These are phyloP conservation scores for Pelobates cultripes DNA, from an alignment of 2,797 vertebrate genomes.

Conservation along the genomic window DNA sequence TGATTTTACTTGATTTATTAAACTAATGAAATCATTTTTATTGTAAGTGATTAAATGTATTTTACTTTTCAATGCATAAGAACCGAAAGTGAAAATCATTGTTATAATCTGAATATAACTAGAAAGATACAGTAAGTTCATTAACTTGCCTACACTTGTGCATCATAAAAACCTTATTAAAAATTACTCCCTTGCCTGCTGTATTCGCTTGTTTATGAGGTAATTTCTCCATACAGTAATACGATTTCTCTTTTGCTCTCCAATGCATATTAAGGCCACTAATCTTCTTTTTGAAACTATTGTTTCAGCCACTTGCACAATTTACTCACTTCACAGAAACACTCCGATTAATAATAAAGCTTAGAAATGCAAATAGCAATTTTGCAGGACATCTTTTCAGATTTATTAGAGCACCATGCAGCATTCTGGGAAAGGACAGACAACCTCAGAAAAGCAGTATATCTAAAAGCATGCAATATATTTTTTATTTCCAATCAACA, in stretches of 20 bases:
- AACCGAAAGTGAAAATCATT: constrained; percentile 88
- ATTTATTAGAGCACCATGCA: constrained; percentile 71
- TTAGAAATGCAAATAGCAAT: constrained; percentile 76
- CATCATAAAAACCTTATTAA: constrained; percentile 99
- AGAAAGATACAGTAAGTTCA: constrained; percentile 94
- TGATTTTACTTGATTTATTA: constrained; percentile 78
- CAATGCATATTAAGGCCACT: constrained; percentile 99
- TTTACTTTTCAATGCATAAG: constrained; percentile 83
- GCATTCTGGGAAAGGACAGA: constrained; percentile 68
- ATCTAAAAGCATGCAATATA: constrained; percentile 73
- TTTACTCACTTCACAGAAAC: constrained; percentile 83
- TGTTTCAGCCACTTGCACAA: constrained; percentile 82
- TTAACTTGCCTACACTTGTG: constrained; percentile 97
- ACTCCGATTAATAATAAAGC: constrained; percentile 84
- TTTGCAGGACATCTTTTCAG: constrained; percentile 71
- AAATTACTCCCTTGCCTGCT: constrained; percentile 98
- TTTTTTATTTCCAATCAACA: constrained; percentile 66
- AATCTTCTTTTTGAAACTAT: constrained; percentile 97
- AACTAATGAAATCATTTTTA: constrained; percentile 81
- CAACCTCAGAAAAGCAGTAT: constrained; percentile 67
- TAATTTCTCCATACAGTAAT: constrained; percentile 98
- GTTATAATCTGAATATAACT: constrained; percentile 94
- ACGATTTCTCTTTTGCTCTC: constrained; percentile 99
- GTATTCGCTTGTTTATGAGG: constrained; percentile 99
- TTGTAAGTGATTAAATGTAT: constrained; percentile 82